These are phyloP conservation scores for Hypotaenidia philippensis DNA, from an alignment of 2,797 vertebrate genomes.

Conservation along the genomic window DNA sequence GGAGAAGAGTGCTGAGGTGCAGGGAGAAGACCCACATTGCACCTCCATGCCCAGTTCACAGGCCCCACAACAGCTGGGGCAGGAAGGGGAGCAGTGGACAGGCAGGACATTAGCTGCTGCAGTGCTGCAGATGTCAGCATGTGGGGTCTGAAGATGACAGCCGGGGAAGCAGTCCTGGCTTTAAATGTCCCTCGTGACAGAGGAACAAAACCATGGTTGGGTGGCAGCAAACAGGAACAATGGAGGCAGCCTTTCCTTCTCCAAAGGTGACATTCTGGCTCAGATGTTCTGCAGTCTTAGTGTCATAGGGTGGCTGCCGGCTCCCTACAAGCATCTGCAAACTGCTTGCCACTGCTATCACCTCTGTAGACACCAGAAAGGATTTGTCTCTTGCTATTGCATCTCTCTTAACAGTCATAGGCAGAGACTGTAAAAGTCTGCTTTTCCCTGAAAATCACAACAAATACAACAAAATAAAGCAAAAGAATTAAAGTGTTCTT, in stretches of 20 bases:
- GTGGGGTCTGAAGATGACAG: rapidly evolving
- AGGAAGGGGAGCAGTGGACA: neutral
- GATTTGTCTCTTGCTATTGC: neutral
- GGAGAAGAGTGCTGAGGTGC: rapidly evolving
- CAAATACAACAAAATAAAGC: neutral
- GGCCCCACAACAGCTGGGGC: rapidly evolving
- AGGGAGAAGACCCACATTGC: rapidly evolving
- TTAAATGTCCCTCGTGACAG: neutral
- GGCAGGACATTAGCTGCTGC: too few species aligned
- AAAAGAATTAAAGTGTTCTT: neutral
- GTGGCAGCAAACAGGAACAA: neutral
- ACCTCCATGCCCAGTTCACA: rapidly evolving
- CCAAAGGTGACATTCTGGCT: neutral
- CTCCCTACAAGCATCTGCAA: neutral
- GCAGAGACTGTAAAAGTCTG: neutral
- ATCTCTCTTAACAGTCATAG: neutral
- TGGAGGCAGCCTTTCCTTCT: neutral
- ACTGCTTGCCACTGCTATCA: neutral
- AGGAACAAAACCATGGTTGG: neutral
- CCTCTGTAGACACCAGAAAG: too few species aligned
- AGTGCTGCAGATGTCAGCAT: rapidly evolving
- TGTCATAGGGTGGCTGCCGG: neutral
- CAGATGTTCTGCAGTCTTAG: neutral
- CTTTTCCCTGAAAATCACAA: neutral
- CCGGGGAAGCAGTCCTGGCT: neutral